Conservation (phyloP, 2,888 invertebrate species). For the Anticlea derivata region DNA sequence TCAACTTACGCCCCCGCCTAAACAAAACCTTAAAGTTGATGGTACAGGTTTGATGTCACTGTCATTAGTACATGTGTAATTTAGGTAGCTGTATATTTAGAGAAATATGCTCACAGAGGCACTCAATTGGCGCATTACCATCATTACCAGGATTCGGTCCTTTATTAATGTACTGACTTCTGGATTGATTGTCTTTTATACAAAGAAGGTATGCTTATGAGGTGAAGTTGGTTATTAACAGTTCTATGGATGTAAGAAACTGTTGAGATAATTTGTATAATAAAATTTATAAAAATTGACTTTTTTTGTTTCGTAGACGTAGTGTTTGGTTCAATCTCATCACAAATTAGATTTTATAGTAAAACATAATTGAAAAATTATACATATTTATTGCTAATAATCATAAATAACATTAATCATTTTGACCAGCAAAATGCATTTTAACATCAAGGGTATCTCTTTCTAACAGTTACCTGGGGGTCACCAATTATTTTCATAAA, state of each 20-base stretch:
- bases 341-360: too few species aligned
- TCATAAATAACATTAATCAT: conserved; percentile 16
- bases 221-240: conserved; percentile 4
- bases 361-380: neutral
- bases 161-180: conserved; percentile 12
- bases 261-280: conserved; percentile 20
- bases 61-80: too few species aligned
- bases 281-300: conserved; percentile 16
- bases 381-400: conserved; percentile 16
- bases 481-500: too few species aligned
- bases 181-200: conserved; percentile 14
- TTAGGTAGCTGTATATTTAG: too few species aligned
- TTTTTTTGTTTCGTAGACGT: conserved; percentile 1
- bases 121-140: too few species aligned
- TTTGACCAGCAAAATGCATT: conserved; percentile 26
- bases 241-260: conserved; percentile 6
- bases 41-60: too few species aligned
- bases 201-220: neutral
- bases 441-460: neutral
- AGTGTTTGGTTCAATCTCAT: too few species aligned
- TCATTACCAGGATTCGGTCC: neutral
- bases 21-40: too few species aligned
- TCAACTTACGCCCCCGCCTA: too few species aligned
- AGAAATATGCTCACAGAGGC: too few species aligned
- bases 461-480: neutral